Conservation (phyloP, 1,140 invertebrate species). For the Acromyrmex heyeri region DNA sequence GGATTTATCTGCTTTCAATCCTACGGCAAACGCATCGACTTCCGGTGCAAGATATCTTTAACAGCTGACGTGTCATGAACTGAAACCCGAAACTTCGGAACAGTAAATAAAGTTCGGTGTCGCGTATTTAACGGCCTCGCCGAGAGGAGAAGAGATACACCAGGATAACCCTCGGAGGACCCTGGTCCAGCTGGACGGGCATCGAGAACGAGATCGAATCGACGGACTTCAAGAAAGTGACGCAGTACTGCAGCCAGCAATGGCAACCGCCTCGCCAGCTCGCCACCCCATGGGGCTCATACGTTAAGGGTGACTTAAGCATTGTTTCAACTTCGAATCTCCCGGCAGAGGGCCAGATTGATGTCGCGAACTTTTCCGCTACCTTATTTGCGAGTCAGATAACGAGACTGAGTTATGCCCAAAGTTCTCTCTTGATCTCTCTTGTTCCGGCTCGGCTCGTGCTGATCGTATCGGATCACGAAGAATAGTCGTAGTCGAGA, state of each 20-base stretch:
- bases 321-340: conserved; percentile 87
- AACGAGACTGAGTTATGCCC: conserved; percentile 87
- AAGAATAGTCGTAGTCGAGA: conserved; percentile 45
- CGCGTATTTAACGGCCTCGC: conserved; percentile 61
- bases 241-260: background rate
- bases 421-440: conserved; percentile 82
- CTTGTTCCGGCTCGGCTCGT: conserved; percentile 29
- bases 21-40: background rate
- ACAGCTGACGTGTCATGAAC: conserved; percentile 6
- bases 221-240: conserved; percentile 54
- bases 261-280: conserved; percentile 29
- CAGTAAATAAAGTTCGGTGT: conserved; percentile 71
- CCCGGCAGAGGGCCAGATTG: conserved; percentile 85
- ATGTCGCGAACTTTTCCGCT: conserved; percentile 86
- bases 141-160: background rate
- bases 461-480: conserved; percentile 68
- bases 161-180: conserved; percentile 17
- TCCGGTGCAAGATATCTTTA: conserved; percentile 16
- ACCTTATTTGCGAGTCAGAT: conserved; percentile 88
- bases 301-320: conserved; percentile 86
- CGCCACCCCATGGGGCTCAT: conserved; percentile 83
- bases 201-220: conserved; percentile 83
- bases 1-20: conserved; percentile 28
- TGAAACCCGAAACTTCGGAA: conserved; percentile 64
- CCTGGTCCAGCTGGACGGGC: conserved; percentile 26